phyloP scores from a whole-genome alignment of 2,797 vertebrate genomes.

The Lophura swinhoii region DNA sequence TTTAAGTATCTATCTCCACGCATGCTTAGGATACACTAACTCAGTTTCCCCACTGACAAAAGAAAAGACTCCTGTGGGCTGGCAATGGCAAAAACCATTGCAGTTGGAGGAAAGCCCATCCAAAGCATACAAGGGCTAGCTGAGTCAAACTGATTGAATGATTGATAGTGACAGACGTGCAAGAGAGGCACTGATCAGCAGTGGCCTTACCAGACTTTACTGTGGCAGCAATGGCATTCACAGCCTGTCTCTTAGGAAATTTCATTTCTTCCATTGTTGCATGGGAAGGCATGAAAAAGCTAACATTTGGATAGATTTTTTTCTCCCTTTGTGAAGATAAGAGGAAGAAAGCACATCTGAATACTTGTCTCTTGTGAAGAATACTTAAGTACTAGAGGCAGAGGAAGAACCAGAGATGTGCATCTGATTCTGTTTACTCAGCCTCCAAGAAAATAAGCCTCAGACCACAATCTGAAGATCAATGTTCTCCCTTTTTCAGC shows the following conservation, averaged over 20 bases:
- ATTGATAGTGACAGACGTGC: neutral
- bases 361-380: neutral
- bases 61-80: slow-evolving; percentile 17
- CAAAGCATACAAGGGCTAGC: neutral
- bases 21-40: neutral
- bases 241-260: neutral
- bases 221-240: neutral
- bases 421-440: neutral
- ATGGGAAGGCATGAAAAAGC: neutral
- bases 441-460: neutral
- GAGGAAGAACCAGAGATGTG: neutral
- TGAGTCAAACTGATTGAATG: slow-evolving; percentile 31
- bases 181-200: neutral
- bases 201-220: too few relatives aligned
- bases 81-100: neutral
- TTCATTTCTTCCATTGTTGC: neutral
- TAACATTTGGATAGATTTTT: neutral
- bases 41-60: neutral
- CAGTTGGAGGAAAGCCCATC: neutral
- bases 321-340: neutral
- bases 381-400: neutral
- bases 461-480: neutral
- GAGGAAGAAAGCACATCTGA: neutral
- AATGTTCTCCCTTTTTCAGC: slow-evolving; percentile 18
- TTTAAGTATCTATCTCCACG: neutral